phyloP scores from a whole-genome alignment of 1,140 invertebrate species.

The Amphibalanus amphitrite region DNA sequence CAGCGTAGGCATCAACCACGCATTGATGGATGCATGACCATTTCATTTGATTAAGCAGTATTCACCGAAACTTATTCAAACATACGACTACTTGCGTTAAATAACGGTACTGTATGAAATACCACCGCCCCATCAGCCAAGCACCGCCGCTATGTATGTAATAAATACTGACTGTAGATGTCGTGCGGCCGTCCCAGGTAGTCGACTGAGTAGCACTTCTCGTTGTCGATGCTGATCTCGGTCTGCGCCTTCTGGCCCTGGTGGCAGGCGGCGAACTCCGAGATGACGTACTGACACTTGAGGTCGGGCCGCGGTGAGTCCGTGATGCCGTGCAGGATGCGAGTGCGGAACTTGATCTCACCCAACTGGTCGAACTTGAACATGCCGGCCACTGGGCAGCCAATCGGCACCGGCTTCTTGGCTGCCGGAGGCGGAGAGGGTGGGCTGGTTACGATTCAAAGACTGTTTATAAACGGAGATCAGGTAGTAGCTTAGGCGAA shows the following conservation, averaged over 20 bases:
- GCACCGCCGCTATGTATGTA: too few relatives aligned
- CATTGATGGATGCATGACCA: too few relatives aligned
- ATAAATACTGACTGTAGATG: slow-evolving; percentile 30
- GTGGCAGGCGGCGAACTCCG: slow-evolving; percentile 33
- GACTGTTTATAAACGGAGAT: too few relatives aligned
- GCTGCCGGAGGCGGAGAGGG: slow-evolving; percentile 31
- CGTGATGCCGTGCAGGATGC: slow-evolving; percentile 38
- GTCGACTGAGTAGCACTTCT: slow-evolving; percentile 38
- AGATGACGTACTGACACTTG: slow-evolving; percentile 32
- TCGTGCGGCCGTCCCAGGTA: slow-evolving; percentile 36
- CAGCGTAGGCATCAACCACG: too few relatives aligned
- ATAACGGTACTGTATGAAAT: too few relatives aligned
- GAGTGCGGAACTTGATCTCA: slow-evolving; percentile 30
- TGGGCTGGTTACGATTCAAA: too few relatives aligned
- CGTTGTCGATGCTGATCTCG: slow-evolving; percentile 35
- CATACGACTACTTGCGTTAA: too few relatives aligned
- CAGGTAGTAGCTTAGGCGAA: too few relatives aligned
- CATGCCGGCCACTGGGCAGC: slow-evolving; percentile 90
- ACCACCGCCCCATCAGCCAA: too few relatives aligned
- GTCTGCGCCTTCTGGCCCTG: slow-evolving; percentile 27
- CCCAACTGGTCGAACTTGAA: slow-evolving; percentile 73
- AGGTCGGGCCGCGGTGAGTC: slow-evolving; percentile 34
- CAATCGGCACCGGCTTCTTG: slow-evolving; percentile 74
- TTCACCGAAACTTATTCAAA: too few relatives aligned
- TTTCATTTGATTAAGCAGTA: too few relatives aligned